These are phyloP conservation scores for Lamellibrachia columna DNA, from an alignment of 2,888 invertebrate species.

Conservation along the genomic window DNA sequence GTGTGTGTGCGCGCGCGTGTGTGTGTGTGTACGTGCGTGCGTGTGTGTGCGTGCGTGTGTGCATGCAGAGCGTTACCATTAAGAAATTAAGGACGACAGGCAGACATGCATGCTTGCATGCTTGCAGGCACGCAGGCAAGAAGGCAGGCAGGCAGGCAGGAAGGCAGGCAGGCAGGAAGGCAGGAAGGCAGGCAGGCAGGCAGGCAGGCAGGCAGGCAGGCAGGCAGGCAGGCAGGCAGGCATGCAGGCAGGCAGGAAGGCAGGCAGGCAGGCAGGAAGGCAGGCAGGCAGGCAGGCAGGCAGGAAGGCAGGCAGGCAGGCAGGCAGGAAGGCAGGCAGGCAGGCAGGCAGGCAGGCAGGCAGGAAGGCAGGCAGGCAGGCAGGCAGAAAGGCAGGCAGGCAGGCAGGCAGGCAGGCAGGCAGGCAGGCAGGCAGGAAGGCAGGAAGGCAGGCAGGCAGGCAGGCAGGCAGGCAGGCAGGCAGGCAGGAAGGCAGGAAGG, in stretches of 20 bases:
- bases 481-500: neutral
- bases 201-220: neutral
- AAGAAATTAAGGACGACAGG: neutral
- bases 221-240: too few species aligned
- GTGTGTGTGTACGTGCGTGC: too few species aligned
- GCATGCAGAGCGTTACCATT: too few species aligned
- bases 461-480: neutral
- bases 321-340: neutral
- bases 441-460: neutral
- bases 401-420: neutral
- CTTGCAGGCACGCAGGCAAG: neutral
- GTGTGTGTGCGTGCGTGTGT: too few species aligned
- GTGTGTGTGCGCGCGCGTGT: too few species aligned
- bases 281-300: neutral
- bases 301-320: neutral
- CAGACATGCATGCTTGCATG: neutral
- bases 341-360: neutral
- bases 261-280: neutral
- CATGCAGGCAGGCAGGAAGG: neutral
- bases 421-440: neutral
- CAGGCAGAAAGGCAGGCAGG: neutral
- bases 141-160: neutral
- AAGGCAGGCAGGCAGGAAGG: neutral
- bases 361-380: neutral
- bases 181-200: neutral